Base-by-base conservation (phyloP, 2,113 vertebrate species). In the Thalassarche chlororhynchos region DNA sequence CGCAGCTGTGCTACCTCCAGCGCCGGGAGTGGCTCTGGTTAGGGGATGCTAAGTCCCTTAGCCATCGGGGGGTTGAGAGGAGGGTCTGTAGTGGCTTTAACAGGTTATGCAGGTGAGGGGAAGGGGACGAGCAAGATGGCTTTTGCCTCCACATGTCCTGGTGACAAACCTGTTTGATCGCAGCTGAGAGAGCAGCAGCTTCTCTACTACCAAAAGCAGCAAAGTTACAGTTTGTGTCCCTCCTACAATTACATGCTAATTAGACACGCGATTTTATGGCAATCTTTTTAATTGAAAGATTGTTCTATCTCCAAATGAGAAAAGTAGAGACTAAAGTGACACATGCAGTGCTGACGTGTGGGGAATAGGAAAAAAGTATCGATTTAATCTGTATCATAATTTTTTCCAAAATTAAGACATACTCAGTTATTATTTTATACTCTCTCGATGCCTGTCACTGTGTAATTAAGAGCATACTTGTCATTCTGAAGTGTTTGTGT, bases 391-490 rank as follows among this genome's bases (percentile, higher is more conserved):
- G 4, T 52, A n/a, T 74, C 74, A 18, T 75, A 19, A 17, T 84
- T 86, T 95, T 87, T 46, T 57, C 81, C 78, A 65, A 96, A 97
- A 94, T 94, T 89, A 91, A 93, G 93, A 87, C 58, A 17, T 61
- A 78, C 55, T 28, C 65, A 28, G 69, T 95, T 76, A 74, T 85
- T 82, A 66, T 85, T 75, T 96, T 69, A 17, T 78, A 19, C 75
- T 97, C 88, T 95, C 93, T 88, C 10, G 8, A 57, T 94, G 85
- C 88, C 90, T 93, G 93, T 82, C 61, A 52, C 31, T 65, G 61
- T 72, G 80, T 95, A 92, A 97, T 95, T 96, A 97, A 79, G 95
- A 82, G 80, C 72, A 54, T n/a, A 40, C 78, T 83, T 94, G 93
- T 94, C 75, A 90, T 91, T 88, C 87, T 85, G 66, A 93, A 91